Conservation (phyloP, 2,888 invertebrate species). For the Drosophila neotestacea region DNA sequence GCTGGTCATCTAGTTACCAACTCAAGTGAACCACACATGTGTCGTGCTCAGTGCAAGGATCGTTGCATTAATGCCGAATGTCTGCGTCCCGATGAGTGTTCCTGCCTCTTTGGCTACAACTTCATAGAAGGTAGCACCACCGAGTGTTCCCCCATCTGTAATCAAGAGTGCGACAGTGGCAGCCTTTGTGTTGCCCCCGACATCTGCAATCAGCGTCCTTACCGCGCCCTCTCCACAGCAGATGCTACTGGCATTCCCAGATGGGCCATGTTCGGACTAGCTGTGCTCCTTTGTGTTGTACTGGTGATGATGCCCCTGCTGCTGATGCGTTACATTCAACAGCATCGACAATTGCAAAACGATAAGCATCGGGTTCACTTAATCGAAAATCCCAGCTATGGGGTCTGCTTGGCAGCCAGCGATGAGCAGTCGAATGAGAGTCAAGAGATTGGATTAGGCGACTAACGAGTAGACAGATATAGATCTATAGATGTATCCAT, state of each 20-base stretch:
- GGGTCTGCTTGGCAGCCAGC: slow-evolving; percentile 66
- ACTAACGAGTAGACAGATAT: slow-evolving; percentile 26
- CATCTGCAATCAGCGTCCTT: slow-evolving; percentile 84
- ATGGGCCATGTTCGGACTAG: slow-evolving; percentile 66
- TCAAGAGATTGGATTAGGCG: slow-evolving; percentile 49
- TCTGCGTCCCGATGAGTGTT: slow-evolving; percentile 87
- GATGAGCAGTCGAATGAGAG: slow-evolving; percentile 56
- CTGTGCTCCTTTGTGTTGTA: slow-evolving; percentile 67
- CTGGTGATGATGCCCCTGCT: slow-evolving; percentile 68
- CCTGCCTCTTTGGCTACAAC: slow-evolving; percentile 85
- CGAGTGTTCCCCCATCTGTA: slow-evolving; percentile 82
- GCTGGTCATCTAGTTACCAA: slow-evolving; percentile 81
- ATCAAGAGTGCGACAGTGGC: slow-evolving; percentile 80
- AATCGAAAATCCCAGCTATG: slow-evolving; percentile 81
- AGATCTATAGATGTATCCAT: not conserved
- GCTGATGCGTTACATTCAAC: slow-evolving; percentile 67
- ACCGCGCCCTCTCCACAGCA: slow-evolving; percentile 29
- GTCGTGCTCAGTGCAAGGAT: slow-evolving; percentile 72
- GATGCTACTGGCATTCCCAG: slow-evolving; percentile 25
- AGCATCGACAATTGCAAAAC: slow-evolving; percentile 53
- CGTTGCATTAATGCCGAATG: slow-evolving; percentile 85
- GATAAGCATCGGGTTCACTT: slow-evolving; percentile 78
- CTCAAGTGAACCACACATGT: slow-evolving; percentile 73
- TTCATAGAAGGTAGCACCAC: slow-evolving; percentile 69
- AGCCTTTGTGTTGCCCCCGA: slow-evolving; percentile 77